These are phyloP conservation scores for Nesogale talazaci DNA, from an alignment of 2,113 vertebrate genomes.

Conservation along the genomic window DNA sequence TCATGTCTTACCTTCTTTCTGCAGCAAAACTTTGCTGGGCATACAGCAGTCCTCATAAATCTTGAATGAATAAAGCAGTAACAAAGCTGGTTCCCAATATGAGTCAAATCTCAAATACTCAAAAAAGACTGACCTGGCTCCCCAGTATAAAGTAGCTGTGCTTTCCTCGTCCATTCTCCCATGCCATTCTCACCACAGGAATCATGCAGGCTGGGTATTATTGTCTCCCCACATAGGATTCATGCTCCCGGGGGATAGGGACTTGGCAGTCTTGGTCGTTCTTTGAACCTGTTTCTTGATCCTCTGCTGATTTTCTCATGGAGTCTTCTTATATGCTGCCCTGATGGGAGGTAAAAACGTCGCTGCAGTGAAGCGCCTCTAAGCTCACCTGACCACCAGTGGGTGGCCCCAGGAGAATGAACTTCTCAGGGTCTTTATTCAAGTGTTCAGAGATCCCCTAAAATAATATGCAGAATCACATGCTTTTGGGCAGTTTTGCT, in stretches of 20 bases:
- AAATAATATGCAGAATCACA: background rate
- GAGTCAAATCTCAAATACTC: background rate
- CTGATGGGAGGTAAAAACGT: background rate
- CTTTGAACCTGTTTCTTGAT: conserved; percentile 36
- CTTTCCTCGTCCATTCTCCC: background rate
- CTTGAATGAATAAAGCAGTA: background rate
- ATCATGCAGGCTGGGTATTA: background rate
- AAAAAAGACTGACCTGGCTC: background rate
- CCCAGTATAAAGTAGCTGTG: background rate
- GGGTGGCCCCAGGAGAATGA: background rate
- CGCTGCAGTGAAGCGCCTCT: background rate
- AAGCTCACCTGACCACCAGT: background rate
- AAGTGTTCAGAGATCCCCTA: conserved; percentile 5
- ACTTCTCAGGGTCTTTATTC: background rate
- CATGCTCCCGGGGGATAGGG: background rate
- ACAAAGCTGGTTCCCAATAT: background rate
- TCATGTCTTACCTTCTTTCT: background rate
- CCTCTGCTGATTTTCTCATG: background rate
- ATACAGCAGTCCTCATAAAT: background rate
- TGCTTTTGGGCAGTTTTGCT: conserved; percentile 10
- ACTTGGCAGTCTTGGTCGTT: background rate
- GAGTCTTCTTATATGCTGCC: background rate
- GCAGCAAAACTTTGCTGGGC: background rate
- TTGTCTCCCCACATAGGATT: background rate
- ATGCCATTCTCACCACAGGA: background rate